These are phyloP conservation scores for Sardinella longiceps DNA, from an alignment of 2,797 vertebrate genomes.

Conservation along the genomic window DNA sequence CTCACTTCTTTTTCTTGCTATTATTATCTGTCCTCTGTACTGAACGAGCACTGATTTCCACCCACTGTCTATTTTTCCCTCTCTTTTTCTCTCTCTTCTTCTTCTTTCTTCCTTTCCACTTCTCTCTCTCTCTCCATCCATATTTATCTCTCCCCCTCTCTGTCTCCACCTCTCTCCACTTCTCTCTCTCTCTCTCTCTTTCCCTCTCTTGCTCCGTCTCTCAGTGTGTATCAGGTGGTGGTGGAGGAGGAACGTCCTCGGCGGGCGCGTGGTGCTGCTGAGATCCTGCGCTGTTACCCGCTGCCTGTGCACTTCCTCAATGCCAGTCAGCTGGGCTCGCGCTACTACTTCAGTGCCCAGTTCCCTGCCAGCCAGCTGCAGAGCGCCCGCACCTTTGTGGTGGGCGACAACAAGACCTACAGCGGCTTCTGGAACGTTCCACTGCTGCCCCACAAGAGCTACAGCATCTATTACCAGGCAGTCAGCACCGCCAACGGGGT, in stretches of 20 bases:
- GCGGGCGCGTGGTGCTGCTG: constrained; percentile 87
- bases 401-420: constrained; percentile 97
- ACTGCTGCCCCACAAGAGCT: constrained; percentile 96
- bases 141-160: neutral
- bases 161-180: too few species aligned
- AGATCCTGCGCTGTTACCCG: constrained; percentile 93
- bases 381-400: constrained; percentile 85
- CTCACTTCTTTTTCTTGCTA: constrained; percentile 29
- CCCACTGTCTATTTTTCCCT: constrained; percentile 62
- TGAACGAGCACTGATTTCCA: too few species aligned
- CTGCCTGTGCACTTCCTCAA: constrained; percentile 97
- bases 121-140: constrained; percentile 30
- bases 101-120: too few species aligned
- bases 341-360: constrained; percentile 95
- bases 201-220: constrained; percentile 18
- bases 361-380: constrained; percentile 88
- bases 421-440: constrained; percentile 96
- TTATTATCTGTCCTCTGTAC: too few species aligned
- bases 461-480: constrained; percentile 97
- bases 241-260: constrained; percentile 95
- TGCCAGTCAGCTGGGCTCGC: constrained; percentile 85
- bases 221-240: constrained; percentile 94
- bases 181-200: constrained; percentile 36
- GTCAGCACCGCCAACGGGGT: constrained; percentile 97
- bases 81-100: too few species aligned